phyloP scores from a whole-genome alignment of 1,140 invertebrate species.

The Temnothorax longispinosus region DNA sequence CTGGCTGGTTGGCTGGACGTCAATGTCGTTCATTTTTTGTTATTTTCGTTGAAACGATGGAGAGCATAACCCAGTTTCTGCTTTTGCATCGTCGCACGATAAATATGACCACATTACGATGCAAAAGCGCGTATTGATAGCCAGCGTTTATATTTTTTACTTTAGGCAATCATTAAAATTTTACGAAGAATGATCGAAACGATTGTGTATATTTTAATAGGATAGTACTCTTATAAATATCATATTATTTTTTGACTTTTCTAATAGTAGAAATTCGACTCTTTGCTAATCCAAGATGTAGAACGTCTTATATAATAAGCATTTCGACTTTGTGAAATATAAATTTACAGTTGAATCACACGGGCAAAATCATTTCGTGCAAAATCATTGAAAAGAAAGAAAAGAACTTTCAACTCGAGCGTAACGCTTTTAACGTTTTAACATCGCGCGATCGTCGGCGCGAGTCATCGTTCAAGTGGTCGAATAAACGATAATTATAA shows the following conservation, averaged over 20 bases:
- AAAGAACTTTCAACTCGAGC: background rate
- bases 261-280: background rate
- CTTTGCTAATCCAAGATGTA: background rate
- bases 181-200: background rate
- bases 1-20: background rate
- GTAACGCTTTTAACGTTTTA: background rate
- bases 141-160: background rate
- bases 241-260: background rate
- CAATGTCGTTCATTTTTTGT: conserved; percentile 34
- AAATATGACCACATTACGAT: conserved; percentile 4
- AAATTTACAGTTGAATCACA: background rate
- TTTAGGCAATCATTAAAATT: background rate
- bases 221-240: background rate
- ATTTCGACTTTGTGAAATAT: background rate
- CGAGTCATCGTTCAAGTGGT: background rate
- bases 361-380: background rate
- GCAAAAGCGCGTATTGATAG: background rate
- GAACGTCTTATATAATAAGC: background rate
- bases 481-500: conserved; percentile 3
- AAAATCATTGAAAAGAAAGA: background rate
- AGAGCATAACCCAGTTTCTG: conserved; percentile 59
- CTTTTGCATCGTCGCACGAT: conserved; percentile 15
- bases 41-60: conserved; percentile 22
- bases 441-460: background rate
- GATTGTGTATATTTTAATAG: background rate